Base-by-base conservation (phyloP, 2,797 vertebrate species). In the Intellagama lesueurii region DNA sequence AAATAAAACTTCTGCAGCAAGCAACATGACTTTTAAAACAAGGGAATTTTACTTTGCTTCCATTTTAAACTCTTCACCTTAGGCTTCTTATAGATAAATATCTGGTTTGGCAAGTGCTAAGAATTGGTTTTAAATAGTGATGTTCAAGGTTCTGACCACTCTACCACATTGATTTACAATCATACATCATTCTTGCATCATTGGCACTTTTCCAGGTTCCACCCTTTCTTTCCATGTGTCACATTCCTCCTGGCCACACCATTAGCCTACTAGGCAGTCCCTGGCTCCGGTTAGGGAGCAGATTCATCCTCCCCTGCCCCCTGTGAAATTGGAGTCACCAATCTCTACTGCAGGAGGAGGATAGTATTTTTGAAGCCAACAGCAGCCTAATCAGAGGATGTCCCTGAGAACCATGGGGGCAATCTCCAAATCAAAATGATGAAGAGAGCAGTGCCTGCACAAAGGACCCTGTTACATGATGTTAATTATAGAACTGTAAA, bases 401-500 rank as follows among this genome's bases (percentile, higher is more conserved):
- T 14, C 5, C 68, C 52, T 44, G 47, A 19, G 40, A 73, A 88
- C 60, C 1, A 3, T 22, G 6, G 5, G 0, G 4, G 5, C 5
- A 1, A 56, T 56, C 24, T 70, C 49, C 19, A 26, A 72, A n/a
- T 12, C 5, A n/a, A 85, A 19, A 60, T 44, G 2, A 70, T n/a
- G 30, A 80, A 60, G n/a, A 35, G n/a, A 1, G 28, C 16, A 70
- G 7, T 70, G 16, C 44, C 64, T 52, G 49, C 70, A 19, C 22
- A 19, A 84, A 49, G 14, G 7, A 28, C 30, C 26, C 72, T 28
- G 30, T 64, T 72, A 80, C 28, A 73, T 19, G 72, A 92, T 72
- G 85, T 92, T 93, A 94, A 92, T 89, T 69, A 91, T 24, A 83
- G 5, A 92, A 89, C 6, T 66, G 0, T 30, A 83, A 19, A 86